A percentile compares a stretch with the other conserved stretches of the same genome.
These are phyloP conservation scores for Tenualosa thibaudeaui DNA, from an alignment of 2,797 vertebrate species.

Conservation along the genomic window DNA sequence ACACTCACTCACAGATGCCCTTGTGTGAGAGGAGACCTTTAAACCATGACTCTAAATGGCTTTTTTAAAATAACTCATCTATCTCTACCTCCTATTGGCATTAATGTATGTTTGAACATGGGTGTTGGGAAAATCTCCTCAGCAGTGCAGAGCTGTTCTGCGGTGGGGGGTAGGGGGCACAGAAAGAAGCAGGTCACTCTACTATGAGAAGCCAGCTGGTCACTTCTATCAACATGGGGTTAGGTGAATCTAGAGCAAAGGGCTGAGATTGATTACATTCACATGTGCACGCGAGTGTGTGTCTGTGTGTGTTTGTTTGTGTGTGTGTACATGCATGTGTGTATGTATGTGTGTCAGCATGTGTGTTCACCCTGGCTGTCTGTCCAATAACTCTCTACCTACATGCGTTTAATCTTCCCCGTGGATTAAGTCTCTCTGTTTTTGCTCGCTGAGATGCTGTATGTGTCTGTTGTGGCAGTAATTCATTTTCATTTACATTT, in stretches of 20 bases:
- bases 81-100: conserved; percentile 37
- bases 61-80: conserved; percentile 31
- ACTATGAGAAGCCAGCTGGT: neutral
- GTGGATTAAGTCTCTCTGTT: conserved; percentile 4
- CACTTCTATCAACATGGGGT: neutral
- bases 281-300: neutral
- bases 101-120: conserved; percentile 36
- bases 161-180: neutral
- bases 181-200: neutral
- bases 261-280: neutral
- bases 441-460: neutral
- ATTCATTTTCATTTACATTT: conserved; percentile 17
- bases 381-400: neutral
- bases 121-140: conserved; percentile 15
- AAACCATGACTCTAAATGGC: conserved; percentile 30
- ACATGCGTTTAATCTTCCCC: neutral
- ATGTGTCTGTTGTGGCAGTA: neutral
- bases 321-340: neutral
- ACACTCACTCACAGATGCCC: neutral
- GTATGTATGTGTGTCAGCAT: neutral
- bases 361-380: neutral
- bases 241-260: neutral
- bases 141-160: neutral
- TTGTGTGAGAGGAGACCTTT: conserved; percentile 25
- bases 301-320: neutral